Percentiles rank a stretch among this genome's conserved stretches.
phyloP scores from a whole-genome alignment of 2,113 vertebrate species.

The Chionodraco myersi region DNA sequence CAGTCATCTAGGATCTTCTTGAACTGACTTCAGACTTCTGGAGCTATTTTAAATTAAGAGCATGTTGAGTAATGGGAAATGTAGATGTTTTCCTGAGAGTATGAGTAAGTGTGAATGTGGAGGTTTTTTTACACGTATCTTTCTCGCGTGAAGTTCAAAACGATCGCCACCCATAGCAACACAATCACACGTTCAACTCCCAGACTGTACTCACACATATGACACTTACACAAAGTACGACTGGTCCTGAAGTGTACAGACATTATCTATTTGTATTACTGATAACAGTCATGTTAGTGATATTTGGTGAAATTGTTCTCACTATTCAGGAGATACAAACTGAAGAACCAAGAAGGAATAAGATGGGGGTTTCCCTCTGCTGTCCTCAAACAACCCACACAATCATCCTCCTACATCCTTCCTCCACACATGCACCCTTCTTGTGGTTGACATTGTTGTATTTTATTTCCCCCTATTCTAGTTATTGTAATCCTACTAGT shows the following conservation, averaged over 20 bases:
- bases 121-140: neutral
- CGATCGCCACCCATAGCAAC: neutral
- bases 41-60: neutral
- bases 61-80: neutral
- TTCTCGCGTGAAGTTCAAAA: neutral
- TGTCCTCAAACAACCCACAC: constrained; percentile 3
- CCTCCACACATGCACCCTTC: neutral
- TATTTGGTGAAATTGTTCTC: neutral
- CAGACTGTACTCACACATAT: neutral
- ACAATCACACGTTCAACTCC: neutral
- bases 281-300: neutral
- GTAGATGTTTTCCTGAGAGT: neutral
- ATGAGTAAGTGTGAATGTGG: neutral
- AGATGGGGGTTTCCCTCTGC: neutral
- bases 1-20: neutral
- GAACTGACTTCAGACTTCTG: neutral
- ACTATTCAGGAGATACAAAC: neutral
- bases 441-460: constrained; percentile 22
- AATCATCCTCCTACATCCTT: constrained; percentile 20
- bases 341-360: neutral
- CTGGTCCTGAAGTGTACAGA: neutral
- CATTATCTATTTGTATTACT: too few species aligned
- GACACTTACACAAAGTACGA: neutral
- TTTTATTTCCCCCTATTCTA: too few species aligned
- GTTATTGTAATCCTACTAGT: too few species aligned